Percentiles rank a stretch among this genome's conserved stretches.
Evolutionary conservation across 2,888 invertebrate species (phyloP).

Genomic region (Corbicula japonica): DNA sequence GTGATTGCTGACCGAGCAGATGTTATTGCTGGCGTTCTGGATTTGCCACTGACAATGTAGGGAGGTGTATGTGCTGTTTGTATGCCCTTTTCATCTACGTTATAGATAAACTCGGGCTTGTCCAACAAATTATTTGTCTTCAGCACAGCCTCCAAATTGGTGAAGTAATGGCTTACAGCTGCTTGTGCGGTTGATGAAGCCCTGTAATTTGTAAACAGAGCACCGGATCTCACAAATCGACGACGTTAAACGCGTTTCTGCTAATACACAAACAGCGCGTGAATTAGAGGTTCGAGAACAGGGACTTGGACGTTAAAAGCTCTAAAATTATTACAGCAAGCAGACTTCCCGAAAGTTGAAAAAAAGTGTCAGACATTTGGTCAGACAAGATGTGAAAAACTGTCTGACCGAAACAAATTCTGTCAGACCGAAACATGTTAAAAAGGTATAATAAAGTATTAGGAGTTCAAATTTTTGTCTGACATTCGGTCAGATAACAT

Average conservation of each 20-base stretch:
- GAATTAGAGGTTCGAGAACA: not conserved
- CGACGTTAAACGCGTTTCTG: slow-evolving; percentile 3
- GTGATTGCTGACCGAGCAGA: slow-evolving; percentile 1
- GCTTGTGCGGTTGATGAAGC: slow-evolving; percentile 17
- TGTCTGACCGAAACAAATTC: too few relatives aligned
- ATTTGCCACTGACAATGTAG: slow-evolving; percentile 16
- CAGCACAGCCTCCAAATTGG: not conserved
- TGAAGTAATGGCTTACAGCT: slow-evolving; percentile 18
- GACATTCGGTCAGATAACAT: too few relatives aligned
- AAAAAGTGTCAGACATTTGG: too few relatives aligned
- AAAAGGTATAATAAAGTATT: too few relatives aligned
- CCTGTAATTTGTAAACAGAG: slow-evolving; percentile 14
- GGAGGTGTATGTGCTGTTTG: slow-evolving; percentile 25
- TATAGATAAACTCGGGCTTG: slow-evolving; percentile 27
- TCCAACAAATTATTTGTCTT: slow-evolving; percentile 21
- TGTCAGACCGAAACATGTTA: too few relatives aligned
- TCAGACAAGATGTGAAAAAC: too few relatives aligned
- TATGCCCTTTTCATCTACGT: slow-evolving; percentile 26
- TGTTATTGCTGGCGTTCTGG: not conserved
- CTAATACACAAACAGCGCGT: not conserved
- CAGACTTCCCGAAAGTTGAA: too few relatives aligned
- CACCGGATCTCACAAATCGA: not conserved
- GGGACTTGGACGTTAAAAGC: not conserved
- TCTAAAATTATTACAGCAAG: too few relatives aligned
- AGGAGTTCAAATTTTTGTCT: too few relatives aligned